These are phyloP conservation scores for Lasiurus borealis DNA, from an alignment of 2,113 vertebrate genomes.

Conservation along the genomic window DNA sequence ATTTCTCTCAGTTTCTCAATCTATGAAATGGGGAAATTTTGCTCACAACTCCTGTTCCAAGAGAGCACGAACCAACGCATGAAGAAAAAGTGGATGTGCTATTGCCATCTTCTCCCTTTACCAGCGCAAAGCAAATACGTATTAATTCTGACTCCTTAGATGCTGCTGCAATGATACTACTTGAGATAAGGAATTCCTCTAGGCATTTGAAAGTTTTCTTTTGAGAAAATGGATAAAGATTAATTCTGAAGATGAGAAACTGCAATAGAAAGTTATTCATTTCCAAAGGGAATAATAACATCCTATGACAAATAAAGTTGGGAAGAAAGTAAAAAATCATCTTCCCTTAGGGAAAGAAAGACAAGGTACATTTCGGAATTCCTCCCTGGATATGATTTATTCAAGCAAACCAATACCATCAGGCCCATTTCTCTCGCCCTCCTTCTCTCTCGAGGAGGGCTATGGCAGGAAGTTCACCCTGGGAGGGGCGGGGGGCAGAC, in stretches of 20 bases:
- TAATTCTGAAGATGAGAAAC: neutral
- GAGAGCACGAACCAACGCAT: neutral
- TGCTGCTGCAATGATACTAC: neutral
- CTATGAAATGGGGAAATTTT: neutral
- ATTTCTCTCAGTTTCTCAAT: neutral
- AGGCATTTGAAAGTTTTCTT: neutral
- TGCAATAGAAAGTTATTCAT: neutral
- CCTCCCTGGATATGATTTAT: neutral
- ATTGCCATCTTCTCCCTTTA: accelerated
- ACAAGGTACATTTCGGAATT: neutral
- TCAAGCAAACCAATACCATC: neutral
- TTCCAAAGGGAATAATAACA: neutral
- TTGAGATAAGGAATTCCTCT: neutral
- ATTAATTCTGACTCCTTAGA: neutral
- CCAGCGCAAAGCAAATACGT: no score
- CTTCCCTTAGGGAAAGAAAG: neutral
- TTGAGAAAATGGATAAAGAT: neutral
- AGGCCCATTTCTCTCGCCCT: neutral
- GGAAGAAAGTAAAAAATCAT: neutral
- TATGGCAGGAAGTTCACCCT: neutral
- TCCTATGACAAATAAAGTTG: neutral
- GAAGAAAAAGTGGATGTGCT: neutral
- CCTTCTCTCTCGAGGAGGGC: neutral
- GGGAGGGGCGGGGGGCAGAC: neutral
- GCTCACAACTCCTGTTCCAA: neutral